Base-by-base conservation (phyloP, 2,113 vertebrate genomes). In the Sigmodon hispidus region DNA sequence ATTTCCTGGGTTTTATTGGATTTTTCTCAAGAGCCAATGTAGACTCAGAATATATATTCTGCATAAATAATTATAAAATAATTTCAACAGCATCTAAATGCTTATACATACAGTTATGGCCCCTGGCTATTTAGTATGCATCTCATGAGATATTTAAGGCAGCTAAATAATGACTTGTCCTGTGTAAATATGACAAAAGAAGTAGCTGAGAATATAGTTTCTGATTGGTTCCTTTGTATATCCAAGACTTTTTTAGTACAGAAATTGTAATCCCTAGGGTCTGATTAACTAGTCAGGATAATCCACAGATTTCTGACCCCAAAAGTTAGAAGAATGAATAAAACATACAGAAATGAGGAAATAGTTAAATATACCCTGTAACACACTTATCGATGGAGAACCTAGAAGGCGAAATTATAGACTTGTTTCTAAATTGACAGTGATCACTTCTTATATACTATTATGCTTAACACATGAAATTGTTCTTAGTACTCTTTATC, bases 361-460 rank as follows among this genome's bases (percentile, higher is more conserved):
- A 90, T 26, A 79, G 17, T 57, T 21, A 92, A 45, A 11, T 55
- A 75, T 9, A 65, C 1, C 1, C 76, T 90, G 57, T 65, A 1
- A 85, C 61, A 90, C 43, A 86, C 2, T 65, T 86, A 92, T 4
- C 7, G 75, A 7, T 75, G 67, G 29, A 93, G 10, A 79, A 86
- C 72, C 12, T 3, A 79, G 6, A 17, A 83, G 0, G 3, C 2
- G 24, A 70, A 50, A 40, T 75, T 93, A 10, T 24, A 79, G 31
- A 26, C 12, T 34, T n/a, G 2, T 3, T 70, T 69, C 65, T 52
- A 29, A 4, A 1, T n/a, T n/a, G 36, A 8, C 1, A n/a, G 3
- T 69, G 48, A 22, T n/a, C 13, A n/a, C 15, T 69, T 52, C 21
- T 6, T 34, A 36, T 86, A 17, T 16, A 85, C 3, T 45, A 65